Percentiles rank a stretch among this genome's conserved stretches.
phyloP scores from a whole-genome alignment of 2,113 vertebrate genomes.

The Zingel zingel region DNA sequence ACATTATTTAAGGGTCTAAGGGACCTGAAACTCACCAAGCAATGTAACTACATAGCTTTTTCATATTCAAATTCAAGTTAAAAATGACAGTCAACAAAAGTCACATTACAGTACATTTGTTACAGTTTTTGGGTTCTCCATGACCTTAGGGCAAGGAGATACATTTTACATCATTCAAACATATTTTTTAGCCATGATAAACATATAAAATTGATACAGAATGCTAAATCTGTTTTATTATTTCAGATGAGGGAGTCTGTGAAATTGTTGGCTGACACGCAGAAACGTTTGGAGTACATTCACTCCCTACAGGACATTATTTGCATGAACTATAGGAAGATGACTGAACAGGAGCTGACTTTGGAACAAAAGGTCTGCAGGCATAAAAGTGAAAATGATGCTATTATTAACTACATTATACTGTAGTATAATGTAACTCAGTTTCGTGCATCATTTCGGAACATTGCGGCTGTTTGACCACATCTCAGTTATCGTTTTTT shows the following conservation, averaged over 20 bases:
- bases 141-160: not conserved
- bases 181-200: not conserved
- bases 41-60: not conserved
- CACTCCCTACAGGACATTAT: slow-evolving; percentile 80
- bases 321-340: slow-evolving; percentile 63
- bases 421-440: not conserved
- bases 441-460: not conserved
- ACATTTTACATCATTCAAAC: not conserved
- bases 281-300: slow-evolving; percentile 80
- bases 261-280: slow-evolving; percentile 63
- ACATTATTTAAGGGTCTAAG: not conserved
- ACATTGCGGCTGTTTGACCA: not conserved
- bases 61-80: not conserved
- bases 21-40: not conserved
- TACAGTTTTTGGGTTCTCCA: not conserved
- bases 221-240: not conserved
- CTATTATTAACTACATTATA: slow-evolving; percentile 10
- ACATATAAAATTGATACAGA: not conserved
- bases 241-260: slow-evolving; percentile 82
- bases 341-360: slow-evolving; percentile 68
- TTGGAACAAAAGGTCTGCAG: slow-evolving; percentile 82
- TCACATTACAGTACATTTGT: not conserved
- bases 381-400: not conserved
- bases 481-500: not conserved
- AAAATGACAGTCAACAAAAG: not conserved